phyloP scores from a whole-genome alignment of 2,113 vertebrate genomes.

The Dasypus novemcinctus region DNA sequence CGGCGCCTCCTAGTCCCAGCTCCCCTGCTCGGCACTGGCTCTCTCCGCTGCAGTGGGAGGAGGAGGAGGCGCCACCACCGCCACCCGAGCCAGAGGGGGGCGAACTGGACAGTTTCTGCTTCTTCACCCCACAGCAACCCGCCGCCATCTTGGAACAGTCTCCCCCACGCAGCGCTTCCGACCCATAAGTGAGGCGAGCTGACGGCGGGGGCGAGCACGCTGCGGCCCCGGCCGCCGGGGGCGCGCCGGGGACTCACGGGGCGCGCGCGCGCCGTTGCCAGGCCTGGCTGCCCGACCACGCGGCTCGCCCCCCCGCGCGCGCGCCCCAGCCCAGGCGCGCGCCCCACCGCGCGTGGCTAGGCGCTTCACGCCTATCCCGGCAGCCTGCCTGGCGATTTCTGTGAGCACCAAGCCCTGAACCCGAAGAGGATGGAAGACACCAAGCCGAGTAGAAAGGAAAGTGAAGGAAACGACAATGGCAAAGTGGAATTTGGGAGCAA shows the following conservation, averaged over 20 bases:
- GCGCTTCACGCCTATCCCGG: neutral
- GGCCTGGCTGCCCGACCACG: neutral
- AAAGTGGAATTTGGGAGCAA: conserved; percentile 1
- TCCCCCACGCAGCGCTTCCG: conserved; percentile 97
- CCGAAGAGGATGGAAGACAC: neutral
- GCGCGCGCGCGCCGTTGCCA: conserved; percentile 50
- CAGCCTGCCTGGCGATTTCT: neutral
- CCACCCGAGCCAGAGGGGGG: conserved; percentile 92
- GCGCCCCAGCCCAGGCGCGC: conserved; percentile 41
- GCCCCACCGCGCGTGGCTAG: neutral
- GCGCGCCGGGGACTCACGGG: conserved; percentile 52
- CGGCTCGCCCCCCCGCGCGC: neutral
- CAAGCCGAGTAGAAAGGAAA: neutral
- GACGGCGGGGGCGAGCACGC: conserved; percentile 88
- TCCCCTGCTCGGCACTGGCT: conserved; percentile 87
- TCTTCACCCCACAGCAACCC: conserved; percentile 99
- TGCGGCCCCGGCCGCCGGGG: conserved; percentile 81
- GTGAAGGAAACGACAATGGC: neutral
- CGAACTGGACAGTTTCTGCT: conserved; percentile 99
- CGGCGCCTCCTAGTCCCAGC: conserved; percentile 86
- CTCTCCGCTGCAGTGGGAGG: conserved; percentile 86
- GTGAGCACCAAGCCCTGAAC: neutral
- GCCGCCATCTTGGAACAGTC: conserved; percentile 98
- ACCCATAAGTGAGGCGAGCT: conserved; percentile 92
- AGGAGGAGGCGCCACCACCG: conserved; percentile 80